Evolutionary conservation across 2,113 vertebrate genomes (phyloP), one percentile per base, ranked within the genome.

Genomic region (Rhinopomastus cyanomelas): DNA sequence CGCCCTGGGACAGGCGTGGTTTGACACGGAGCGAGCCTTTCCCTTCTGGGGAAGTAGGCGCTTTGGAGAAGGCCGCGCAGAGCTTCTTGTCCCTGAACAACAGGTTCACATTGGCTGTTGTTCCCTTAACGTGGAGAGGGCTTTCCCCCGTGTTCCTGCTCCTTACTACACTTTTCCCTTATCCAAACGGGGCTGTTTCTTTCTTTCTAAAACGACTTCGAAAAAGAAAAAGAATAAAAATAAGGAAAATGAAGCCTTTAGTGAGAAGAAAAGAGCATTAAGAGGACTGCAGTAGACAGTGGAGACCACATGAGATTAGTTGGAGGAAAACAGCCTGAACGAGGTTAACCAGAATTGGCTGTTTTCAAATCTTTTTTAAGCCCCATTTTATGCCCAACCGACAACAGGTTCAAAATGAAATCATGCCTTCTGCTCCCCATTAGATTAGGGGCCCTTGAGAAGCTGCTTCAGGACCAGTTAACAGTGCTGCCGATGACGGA

Each of bases 341-440:
- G 20, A 53, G 44, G 67, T 89, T 56, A 80, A 78, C 30, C 27
- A 44, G 56, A 87, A 72, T 36, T 49, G 68, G 11, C n/a, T 11
- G 36, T 72, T 93, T 85, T 44, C 23, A 75, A 57, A 68, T 83
- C 44, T 67, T 85, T 48, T 83, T 67, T 46, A 81, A 85, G 46
- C 57, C 15, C 44, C n/a, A 27, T 61, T 66, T 93, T 81, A 49
- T 16, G 81, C 25, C 30, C 44, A 37, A 44, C n/a, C 26, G 66
- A 66, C 30, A 74, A 78, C 1, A 56, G 29, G 14, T 59, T 60
- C 52, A 48, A 86, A 64, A 81, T 25, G 6, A 90, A 81, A 75
- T 75, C 3, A 11, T 21, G 8, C 66, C 84, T 92, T 91, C 42
- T 75, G 65, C 49, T 60, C 73, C 29, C 51, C 34, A 83, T 79